Conservation (phyloP, 2,113 vertebrate genomes). For the Entomyzon cyanotis region DNA sequence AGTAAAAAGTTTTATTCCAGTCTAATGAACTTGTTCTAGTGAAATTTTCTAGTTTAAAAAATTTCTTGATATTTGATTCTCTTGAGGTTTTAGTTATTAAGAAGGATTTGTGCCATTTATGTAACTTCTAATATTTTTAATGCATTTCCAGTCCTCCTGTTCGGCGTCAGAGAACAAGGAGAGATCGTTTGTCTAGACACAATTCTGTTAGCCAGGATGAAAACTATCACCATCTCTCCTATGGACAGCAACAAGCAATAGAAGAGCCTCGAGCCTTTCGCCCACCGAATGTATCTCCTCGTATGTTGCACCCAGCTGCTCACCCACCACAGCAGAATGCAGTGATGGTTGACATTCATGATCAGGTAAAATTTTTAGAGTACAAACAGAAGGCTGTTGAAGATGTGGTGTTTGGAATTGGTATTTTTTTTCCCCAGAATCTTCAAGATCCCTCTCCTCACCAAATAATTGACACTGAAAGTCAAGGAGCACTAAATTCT, state of each 20-base stretch:
- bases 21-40: not conserved
- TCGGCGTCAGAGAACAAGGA: conserved; percentile 90
- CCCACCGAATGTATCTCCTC: conserved; percentile 90
- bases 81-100: not conserved
- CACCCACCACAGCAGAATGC: conserved; percentile 91
- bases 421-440: rapidly evolving
- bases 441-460: not conserved
- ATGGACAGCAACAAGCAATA: conserved; percentile 85
- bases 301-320: conserved; percentile 89
- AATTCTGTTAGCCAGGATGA: conserved; percentile 88
- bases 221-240: conserved; percentile 91
- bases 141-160: conserved; percentile 84
- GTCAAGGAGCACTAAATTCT: not conserved
- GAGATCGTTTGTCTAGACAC: conserved; percentile 88
- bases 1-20: not conserved
- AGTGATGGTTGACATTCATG: conserved; percentile 93
- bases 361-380: conserved; percentile 79
- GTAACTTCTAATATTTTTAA: not conserved
- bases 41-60: not conserved
- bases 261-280: conserved; percentile 95
- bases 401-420: not conserved
- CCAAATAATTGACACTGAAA: not conserved
- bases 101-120: not conserved
- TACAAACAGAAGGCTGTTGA: not conserved
- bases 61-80: not conserved